Base-by-base conservation (phyloP, 2,113 vertebrate genomes). In the Hemiprocne comata region DNA sequence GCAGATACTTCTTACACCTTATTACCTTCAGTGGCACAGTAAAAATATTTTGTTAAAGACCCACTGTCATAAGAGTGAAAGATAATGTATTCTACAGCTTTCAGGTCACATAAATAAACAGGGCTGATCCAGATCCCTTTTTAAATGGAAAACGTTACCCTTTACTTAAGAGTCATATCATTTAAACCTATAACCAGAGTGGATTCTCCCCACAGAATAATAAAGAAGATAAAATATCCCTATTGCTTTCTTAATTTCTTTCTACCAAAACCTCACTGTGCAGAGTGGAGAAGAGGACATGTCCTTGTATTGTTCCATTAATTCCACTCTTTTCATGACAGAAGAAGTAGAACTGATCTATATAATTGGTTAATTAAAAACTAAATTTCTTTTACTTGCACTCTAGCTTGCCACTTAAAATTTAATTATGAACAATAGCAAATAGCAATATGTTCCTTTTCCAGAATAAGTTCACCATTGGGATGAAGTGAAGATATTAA, bases 381-480 rank as follows among this genome's bases (percentile, higher is more conserved):
- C 67, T 89, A 73, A 86, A 73, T 92, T 94, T 94, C 31, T 96
- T 90, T 97, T 23, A 82, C 18, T 83, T 0, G 0, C 4, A 4
- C 19, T 78, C 13, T 67, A 78, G 25, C 44, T 76, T 75, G 38
- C 14, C 87, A 92, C 17, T 83, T 96, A 89, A 92, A 95, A 89
- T 96, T 92, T 96, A 98, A 96, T 97, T 95, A 95, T 92, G 83
- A 31, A 79, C 55, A 79, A 58, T 24, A 96, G 95, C 61, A 75
- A 88, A 29, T 76, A 84, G 16, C 64, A 93, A 95, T 95, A 10
- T 87, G 36, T 88, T 95, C 17, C 24, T 66, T 92, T 96, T 96
- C 60, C 29, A 40, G 87, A 95, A 67, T 80, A 95, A 50, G 9
- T 66, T 95, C 58, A 87, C 90, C 64, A 90, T 17, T 88, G 93